A percentile compares a stretch with the other conserved stretches of the same genome.
These are phyloP conservation scores for Pristionchus exspectatus DNA, from an alignment of 2,888 invertebrate genomes.

Conservation along the genomic window DNA sequence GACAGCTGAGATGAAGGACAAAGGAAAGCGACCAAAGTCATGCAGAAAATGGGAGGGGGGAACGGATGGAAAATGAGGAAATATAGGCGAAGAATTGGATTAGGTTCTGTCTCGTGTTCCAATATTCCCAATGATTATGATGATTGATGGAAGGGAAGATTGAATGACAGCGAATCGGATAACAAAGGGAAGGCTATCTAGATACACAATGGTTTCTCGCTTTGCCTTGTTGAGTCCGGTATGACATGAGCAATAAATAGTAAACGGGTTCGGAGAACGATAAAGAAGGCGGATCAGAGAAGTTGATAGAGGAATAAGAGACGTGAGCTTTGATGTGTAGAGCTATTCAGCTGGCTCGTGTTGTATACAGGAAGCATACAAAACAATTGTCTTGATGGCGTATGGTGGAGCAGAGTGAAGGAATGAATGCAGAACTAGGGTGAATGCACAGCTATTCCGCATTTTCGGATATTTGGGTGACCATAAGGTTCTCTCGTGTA, in stretches of 20 bases:
- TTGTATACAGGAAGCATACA: neutral
- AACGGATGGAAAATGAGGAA: neutral
- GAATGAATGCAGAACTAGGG: neutral
- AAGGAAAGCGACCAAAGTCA: conserved; percentile 1
- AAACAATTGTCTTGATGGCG: neutral
- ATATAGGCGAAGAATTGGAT: conserved; percentile 12
- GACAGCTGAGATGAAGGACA: neutral
- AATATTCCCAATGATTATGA: neutral
- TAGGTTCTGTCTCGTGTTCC: neutral
- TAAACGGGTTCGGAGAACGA: neutral
- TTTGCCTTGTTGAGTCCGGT: neutral
- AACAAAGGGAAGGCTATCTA: neutral
- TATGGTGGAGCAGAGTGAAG: neutral
- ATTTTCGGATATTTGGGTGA: too few relatives aligned
- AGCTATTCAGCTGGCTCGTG: neutral
- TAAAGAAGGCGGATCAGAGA: neutral
- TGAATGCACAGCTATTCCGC: too few relatives aligned
- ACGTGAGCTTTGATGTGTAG: neutral
- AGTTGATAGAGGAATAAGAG: neutral
- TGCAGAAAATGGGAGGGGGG: neutral
- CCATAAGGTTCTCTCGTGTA: too few relatives aligned
- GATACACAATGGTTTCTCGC: neutral
- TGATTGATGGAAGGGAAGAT: conserved; percentile 17
- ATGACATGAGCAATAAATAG: neutral
- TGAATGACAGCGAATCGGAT: neutral